Evolutionary conservation across 2,797 vertebrate genomes (phyloP).

Genomic region (Molothrus ater): DNA sequence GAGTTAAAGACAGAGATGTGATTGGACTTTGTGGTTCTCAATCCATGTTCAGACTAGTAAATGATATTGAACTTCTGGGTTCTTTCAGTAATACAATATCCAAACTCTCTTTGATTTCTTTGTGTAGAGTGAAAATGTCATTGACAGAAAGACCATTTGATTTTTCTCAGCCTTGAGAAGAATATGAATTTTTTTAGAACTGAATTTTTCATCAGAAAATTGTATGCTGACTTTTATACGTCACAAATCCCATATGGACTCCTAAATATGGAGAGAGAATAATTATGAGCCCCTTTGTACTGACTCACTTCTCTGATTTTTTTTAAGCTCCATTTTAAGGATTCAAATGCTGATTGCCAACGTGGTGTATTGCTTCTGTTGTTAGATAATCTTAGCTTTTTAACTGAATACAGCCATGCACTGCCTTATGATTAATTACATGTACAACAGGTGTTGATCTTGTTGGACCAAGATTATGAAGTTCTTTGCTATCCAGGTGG

Average conservation of each 20-base stretch:
- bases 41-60: conserved; percentile 25
- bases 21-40: conserved; percentile 50
- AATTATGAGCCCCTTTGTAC: conserved; percentile 69
- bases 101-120: conserved; percentile 5
- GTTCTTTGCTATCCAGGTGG: conserved; percentile 68
- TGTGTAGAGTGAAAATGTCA: conserved; percentile 25
- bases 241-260: conserved; percentile 70
- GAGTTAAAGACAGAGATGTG: conserved; percentile 26
- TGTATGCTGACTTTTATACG: conserved; percentile 66
- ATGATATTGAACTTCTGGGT: conserved; percentile 35
- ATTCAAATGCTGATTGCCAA: conserved; percentile 57
- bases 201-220: conserved; percentile 61
- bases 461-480: conserved; percentile 65
- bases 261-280: conserved; percentile 67
- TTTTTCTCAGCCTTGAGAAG: conserved; percentile 41
- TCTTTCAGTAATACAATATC: conserved; percentile 7
- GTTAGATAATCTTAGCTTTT: conserved; percentile 61
- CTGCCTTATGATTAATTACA: conserved; percentile 63
- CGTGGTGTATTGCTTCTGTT: conserved; percentile 33
- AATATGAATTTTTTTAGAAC: conserved; percentile 53
- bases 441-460: conserved; percentile 70
- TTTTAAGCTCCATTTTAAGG: conserved; percentile 41
- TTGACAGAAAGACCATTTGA: conserved; percentile 46
- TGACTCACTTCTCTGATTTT: conserved; percentile 63
- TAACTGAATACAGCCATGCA: conserved; percentile 23